A percentile compares a stretch with the other conserved stretches of the same genome.
These are phyloP conservation scores for Trogon surrucura DNA, from an alignment of 2,113 vertebrate genomes.

Conservation along the genomic window DNA sequence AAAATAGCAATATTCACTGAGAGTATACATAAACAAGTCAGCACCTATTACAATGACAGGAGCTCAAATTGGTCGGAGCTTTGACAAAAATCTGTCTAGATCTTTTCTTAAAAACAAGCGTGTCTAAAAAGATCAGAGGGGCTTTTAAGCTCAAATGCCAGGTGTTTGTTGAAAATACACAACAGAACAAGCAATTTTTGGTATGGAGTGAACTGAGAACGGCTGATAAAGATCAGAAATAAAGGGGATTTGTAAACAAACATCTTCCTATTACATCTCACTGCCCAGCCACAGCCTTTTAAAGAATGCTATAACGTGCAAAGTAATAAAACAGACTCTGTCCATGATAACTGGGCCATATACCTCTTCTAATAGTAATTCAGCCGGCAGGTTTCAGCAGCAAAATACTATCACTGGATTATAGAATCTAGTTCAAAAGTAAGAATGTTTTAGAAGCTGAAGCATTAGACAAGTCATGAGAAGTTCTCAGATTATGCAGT, in stretches of 20 bases:
- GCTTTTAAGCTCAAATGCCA: conserved; percentile 27
- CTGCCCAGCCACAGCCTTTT: background rate
- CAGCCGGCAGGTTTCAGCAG: background rate
- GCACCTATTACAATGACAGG: conserved; percentile 39
- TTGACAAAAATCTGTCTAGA: conserved; percentile 28
- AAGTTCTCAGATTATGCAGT: background rate
- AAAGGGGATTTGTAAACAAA: background rate
- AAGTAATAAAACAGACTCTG: background rate
- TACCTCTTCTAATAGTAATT: background rate
- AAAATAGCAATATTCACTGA: conserved; percentile 44
- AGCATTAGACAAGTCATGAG: background rate
- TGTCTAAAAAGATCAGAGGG: conserved; percentile 17
- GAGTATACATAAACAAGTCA: background rate
- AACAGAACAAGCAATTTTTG: background rate
- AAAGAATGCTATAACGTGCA: fast-evolving
- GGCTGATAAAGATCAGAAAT: background rate
- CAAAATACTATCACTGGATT: background rate
- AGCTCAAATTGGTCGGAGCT: background rate
- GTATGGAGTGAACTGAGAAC: background rate
- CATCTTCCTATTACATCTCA: background rate
- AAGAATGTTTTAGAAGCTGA: background rate
- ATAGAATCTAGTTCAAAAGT: background rate
- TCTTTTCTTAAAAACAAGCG: conserved; percentile 29
- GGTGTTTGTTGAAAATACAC: background rate
- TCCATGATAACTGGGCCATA: background rate